Conservation (phyloP, 2,797 vertebrate species). For the Myotis vivesi region DNA sequence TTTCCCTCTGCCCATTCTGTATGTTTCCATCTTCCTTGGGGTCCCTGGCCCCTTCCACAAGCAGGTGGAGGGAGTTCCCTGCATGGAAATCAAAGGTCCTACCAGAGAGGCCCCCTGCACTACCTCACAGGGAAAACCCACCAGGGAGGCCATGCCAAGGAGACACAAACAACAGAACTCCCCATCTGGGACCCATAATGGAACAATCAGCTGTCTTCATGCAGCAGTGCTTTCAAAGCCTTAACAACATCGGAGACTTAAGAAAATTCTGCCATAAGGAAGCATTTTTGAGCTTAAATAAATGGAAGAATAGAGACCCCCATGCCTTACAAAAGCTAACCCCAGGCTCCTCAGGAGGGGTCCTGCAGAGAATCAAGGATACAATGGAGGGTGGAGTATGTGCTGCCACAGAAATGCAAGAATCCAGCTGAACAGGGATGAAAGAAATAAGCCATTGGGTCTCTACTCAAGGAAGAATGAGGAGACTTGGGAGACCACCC, state of each 20-base stretch:
- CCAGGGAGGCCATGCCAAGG: not conserved
- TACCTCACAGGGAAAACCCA: not conserved
- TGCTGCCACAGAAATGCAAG: not conserved
- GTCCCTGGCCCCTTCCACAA: not conserved
- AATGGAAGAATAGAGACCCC: slow-evolving; percentile 42
- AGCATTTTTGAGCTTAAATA: slow-evolving; percentile 70
- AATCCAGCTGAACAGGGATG: not conserved
- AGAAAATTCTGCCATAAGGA: slow-evolving; percentile 69
- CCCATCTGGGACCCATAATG: not conserved
- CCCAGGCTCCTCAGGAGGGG: not conserved
- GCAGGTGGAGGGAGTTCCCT: not conserved
- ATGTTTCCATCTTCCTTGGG: not conserved
- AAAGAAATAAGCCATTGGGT: not conserved
- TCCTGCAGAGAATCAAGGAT: slow-evolving; percentile 55
- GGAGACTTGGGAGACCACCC: not conserved
- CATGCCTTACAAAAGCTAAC: slow-evolving; percentile 51
- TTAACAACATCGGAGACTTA: slow-evolving; percentile 44
- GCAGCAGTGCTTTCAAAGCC: slow-evolving; percentile 46
- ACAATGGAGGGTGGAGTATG: slow-evolving; percentile 48
- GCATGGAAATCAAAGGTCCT: not conserved
- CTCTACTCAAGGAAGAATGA: not conserved
- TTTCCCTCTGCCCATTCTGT: not conserved
- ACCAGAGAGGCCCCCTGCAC: not conserved
- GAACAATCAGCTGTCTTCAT: slow-evolving; percentile 24
- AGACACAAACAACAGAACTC: not conserved